Evolutionary conservation across 2,888 invertebrate species (phyloP).

Genomic region (Archips xylosteana): DNA sequence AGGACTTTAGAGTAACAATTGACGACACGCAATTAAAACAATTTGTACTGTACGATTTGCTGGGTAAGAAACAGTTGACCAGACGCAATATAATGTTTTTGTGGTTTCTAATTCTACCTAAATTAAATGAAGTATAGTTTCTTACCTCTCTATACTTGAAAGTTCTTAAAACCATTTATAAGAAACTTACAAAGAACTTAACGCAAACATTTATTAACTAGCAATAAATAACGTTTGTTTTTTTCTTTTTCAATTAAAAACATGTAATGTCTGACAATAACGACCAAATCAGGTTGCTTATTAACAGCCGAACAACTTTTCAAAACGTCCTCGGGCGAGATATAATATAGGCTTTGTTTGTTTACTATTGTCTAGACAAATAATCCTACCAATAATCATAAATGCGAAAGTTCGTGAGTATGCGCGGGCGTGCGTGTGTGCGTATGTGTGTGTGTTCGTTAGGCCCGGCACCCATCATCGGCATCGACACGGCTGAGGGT

Average conservation of each 20-base stretch:
- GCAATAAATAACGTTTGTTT: background rate
- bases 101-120: too few species aligned
- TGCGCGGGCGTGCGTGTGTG: too few species aligned
- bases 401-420: too few species aligned
- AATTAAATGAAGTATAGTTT: too few species aligned
- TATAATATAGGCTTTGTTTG: background rate
- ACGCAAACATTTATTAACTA: background rate
- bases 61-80: too few species aligned
- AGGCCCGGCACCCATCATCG: too few species aligned
- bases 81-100: too few species aligned
- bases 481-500: too few species aligned
- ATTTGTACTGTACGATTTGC: too few species aligned
- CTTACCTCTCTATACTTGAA: too few species aligned
- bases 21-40: too few species aligned
- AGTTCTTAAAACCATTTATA: background rate
- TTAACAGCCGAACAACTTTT: conserved; percentile 29
- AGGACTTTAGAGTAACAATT: background rate
- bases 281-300: conserved; percentile 8
- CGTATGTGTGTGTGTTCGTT: too few species aligned
- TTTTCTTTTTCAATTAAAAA: background rate
- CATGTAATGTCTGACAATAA: background rate
- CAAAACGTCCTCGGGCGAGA: conserved; percentile 17
- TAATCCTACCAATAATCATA: background rate
- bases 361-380: background rate
- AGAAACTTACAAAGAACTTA: background rate